Evolutionary conservation across 2,888 invertebrate species (phyloP).

Genomic region (Dryobota labecula): DNA sequence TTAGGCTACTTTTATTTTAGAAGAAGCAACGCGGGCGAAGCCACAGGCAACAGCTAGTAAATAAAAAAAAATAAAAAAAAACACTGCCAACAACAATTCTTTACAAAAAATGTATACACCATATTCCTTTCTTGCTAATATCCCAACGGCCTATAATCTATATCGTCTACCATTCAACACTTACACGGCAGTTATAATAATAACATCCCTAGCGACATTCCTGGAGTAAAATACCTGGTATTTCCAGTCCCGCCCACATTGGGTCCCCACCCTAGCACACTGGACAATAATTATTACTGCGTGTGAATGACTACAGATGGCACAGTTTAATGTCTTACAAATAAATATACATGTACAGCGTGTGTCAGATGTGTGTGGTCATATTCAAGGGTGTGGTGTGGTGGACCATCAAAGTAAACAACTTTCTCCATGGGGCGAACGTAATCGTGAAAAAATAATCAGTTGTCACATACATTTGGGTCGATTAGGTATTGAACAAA

Average conservation of each 20-base stretch:
- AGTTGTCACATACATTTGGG: not conserved
- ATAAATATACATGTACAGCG: constrained; percentile 8
- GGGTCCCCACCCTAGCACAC: constrained; percentile 19
- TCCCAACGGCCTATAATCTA: not conserved
- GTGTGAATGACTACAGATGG: constrained; percentile 68
- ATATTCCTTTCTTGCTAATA: not conserved
- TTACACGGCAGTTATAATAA: constrained; percentile 49
- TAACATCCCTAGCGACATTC: constrained; percentile 35
- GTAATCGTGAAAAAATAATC: not conserved
- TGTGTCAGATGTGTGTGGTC: too few species aligned
- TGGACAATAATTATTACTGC: constrained; percentile 50
- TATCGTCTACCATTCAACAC: constrained; percentile 14
- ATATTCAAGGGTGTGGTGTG: not conserved
- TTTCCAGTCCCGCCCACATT: constrained; percentile 43
- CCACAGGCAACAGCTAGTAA: too few species aligned
- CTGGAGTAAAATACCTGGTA: constrained; percentile 36
- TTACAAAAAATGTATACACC: not conserved
- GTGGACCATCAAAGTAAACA: not conserved
- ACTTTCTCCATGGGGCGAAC: not conserved
- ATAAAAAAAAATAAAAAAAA: too few species aligned
- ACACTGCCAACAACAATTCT: not conserved
- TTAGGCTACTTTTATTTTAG: too few species aligned
- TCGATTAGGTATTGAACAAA: too few species aligned
- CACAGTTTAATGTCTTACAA: constrained; percentile 11
- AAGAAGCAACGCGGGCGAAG: too few species aligned